These are phyloP conservation scores for Hucho hucho DNA, from an alignment of 2,113 vertebrate genomes.

Conservation along the genomic window DNA sequence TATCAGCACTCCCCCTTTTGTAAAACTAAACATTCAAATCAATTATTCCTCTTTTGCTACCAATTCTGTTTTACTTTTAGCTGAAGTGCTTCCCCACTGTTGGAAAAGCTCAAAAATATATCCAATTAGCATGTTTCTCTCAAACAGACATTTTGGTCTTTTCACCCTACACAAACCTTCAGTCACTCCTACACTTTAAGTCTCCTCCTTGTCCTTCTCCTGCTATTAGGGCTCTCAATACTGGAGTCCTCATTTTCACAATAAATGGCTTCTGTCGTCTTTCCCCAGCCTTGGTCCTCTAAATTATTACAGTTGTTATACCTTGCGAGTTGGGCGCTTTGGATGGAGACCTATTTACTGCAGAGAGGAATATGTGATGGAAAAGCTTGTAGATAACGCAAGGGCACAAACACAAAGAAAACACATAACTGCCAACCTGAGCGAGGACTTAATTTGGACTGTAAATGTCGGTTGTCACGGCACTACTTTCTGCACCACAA, in stretches of 20 bases:
- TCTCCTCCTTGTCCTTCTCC: neutral
- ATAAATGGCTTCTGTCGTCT: constrained; percentile 18
- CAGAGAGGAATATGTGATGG: constrained; percentile 21
- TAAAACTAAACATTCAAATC: neutral
- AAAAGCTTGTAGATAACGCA: constrained; percentile 10
- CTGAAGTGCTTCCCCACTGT: neutral
- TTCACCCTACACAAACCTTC: neutral
- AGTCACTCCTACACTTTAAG: neutral
- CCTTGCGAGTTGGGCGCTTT: neutral
- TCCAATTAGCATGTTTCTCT: neutral
- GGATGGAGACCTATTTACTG: constrained; percentile 8
- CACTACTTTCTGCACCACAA: constrained; percentile 8
- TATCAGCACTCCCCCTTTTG: too few relatives aligned
- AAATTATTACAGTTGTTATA: constrained; percentile 9
- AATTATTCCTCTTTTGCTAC: neutral
- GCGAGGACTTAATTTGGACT: constrained; percentile 37
- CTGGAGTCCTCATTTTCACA: neutral
- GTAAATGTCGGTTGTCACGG: constrained; percentile 3
- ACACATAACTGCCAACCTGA: constrained; percentile 23
- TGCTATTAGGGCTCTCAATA: constrained; percentile 1
- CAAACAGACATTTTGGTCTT: neutral
- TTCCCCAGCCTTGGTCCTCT: neutral
- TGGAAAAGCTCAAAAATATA: neutral
- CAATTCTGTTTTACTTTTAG: neutral
- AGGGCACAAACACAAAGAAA: constrained; percentile 18